These are phyloP conservation scores for Arctopsyche grandis DNA, from an alignment of 1,140 invertebrate genomes.

Conservation along the genomic window DNA sequence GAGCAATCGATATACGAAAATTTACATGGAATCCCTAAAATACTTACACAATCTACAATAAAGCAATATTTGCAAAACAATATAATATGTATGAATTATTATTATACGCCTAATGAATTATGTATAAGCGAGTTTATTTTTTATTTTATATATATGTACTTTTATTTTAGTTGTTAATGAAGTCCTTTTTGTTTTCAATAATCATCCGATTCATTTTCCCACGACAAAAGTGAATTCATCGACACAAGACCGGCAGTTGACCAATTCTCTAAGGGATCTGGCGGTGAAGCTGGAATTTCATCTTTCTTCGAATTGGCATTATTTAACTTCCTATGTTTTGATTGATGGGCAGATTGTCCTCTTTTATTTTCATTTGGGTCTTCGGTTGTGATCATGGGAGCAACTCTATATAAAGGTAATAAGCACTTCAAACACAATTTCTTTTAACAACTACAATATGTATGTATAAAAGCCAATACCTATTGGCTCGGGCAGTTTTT, in stretches of 20 bases:
- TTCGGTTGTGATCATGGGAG: slow-evolving; percentile 42
- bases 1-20: too few species aligned
- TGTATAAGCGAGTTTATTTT: neutral
- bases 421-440: neutral
- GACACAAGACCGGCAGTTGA: slow-evolving; percentile 62
- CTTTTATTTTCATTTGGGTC: slow-evolving; percentile 35
- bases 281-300: slow-evolving; percentile 55
- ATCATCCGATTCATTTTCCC: slow-evolving; percentile 52
- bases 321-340: slow-evolving; percentile 19
- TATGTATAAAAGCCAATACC: slow-evolving; percentile 55
- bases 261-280: slow-evolving; percentile 61
- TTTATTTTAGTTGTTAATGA: neutral
- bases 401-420: slow-evolving; percentile 39
- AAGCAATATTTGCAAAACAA: too few species aligned
- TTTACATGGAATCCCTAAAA: too few species aligned
- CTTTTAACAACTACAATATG: neutral
- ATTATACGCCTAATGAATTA: too few species aligned
- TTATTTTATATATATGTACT: neutral
- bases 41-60: too few species aligned
- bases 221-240: slow-evolving; percentile 61
- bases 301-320: slow-evolving; percentile 10
- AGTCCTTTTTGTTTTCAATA: slow-evolving; percentile 38
- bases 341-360: slow-evolving; percentile 46
- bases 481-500: slow-evolving; percentile 59
- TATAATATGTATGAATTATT: too few species aligned